Evolutionary conservation across 92 coral and sea anemone species (phyloP), one percentile per base, ranked within the genome.

Genomic region (Paragorgia papillata): DNA sequence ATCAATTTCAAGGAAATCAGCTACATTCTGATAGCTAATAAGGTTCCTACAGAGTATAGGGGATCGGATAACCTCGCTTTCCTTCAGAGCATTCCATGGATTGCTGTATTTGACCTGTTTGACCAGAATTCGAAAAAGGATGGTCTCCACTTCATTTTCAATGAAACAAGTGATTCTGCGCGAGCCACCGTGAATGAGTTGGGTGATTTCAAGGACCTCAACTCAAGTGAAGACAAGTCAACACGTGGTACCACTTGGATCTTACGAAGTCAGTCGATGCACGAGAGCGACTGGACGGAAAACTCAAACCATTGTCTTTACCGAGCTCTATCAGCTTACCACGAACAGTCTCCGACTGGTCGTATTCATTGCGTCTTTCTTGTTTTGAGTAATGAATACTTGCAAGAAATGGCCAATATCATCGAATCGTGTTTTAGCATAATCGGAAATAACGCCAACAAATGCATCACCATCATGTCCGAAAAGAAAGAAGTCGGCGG

Each of bases 191-290:
- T 62, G 40, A 71, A 69, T 55, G 73, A 56, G 48, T 69, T 86
- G 31, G 84, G 80, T 10, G 90, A 86, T 30, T 86, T 86, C 30
- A 86, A 86, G 29, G 84, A 71, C 5, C 73, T 44, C 18, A 30
- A 20, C 31, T 4, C 88, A 1, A 66, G 56, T 44, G 81, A 69
- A 1, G 27, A 39, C 0, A 18, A 60, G 14, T 79, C 90, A 66
- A 57, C 77, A 0, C 61, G 87, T 31, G 90, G 87, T 1, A 87
- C 90, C 18, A 87, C 90, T 7, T 87, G 90, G 90, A 75, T 87
- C 32, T 56, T 79, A 19, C 75, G 57, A 22, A 58, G 29, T 27
- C 84, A 83, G 46, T 62, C 79, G 1, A 87, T 87, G 89, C 89
- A 86, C 30, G 76, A 76, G n/a, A 66, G 76, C 41, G 69, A 67